Conservation (phyloP, 2,888 invertebrate species). For the Meandrusa payeni region DNA sequence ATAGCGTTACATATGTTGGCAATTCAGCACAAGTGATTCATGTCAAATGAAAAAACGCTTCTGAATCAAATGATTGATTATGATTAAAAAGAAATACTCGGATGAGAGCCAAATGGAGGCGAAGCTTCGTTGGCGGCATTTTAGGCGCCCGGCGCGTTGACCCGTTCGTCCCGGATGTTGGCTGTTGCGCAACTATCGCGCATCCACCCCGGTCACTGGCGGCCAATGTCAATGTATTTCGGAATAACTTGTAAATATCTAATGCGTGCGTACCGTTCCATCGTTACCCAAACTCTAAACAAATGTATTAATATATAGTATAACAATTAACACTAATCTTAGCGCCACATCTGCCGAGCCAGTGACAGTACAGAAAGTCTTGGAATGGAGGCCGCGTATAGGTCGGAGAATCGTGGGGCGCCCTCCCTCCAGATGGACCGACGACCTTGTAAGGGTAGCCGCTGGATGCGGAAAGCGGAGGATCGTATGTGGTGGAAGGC, state of each 20-base stretch:
- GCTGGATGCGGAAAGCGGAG: too few relatives aligned
- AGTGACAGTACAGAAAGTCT: too few relatives aligned
- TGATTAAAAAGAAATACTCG: conserved; percentile 16
- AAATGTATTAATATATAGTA: too few relatives aligned
- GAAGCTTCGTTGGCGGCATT: conserved; percentile 38
- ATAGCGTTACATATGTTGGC: not conserved
- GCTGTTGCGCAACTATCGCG: conserved; percentile 55
- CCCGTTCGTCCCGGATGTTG: conserved; percentile 44
- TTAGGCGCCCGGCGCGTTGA: conserved; percentile 54
- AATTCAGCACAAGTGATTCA: not conserved
- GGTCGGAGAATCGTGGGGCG: too few relatives aligned
- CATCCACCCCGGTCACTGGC: conserved; percentile 21
- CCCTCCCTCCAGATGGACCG: too few relatives aligned
- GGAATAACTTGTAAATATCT: not conserved
- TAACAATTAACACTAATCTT: too few relatives aligned
- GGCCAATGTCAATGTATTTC: conserved; percentile 13
- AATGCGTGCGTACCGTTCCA: too few relatives aligned
- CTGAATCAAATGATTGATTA: conserved; percentile 1
- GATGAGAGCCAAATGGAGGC: conserved; percentile 24
- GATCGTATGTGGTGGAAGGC: too few relatives aligned
- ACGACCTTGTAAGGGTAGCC: too few relatives aligned
- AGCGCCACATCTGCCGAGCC: too few relatives aligned
- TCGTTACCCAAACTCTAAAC: too few relatives aligned
- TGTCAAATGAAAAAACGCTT: not conserved
- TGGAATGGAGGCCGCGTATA: too few relatives aligned